Base-by-base conservation (phyloP, 2,888 invertebrate genomes). In the Rhagonycha lutea region DNA sequence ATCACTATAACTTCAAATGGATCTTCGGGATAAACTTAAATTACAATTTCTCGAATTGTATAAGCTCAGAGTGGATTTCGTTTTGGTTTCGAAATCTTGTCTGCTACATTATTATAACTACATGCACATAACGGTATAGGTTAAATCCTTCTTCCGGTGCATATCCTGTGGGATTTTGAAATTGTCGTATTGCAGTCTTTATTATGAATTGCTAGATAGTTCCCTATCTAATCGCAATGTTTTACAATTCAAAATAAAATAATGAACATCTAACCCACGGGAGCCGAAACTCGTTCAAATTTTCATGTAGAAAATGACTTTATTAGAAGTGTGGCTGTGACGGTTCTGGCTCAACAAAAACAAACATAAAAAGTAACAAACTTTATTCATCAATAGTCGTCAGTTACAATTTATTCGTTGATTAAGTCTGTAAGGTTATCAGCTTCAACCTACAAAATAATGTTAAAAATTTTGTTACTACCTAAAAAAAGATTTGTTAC, bases 101-200 rank as follows among this genome's bases (percentile, higher is more conserved):
- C 74, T 71, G 29, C 69, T 47, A 47, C 69, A 73, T 71, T 75
- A 71, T 75, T 75, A 75, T 71, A 71, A 75, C 74, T 75, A 68
- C 74, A 71, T 74, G 74, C 74, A 68, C 68, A 71, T 71, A 71
- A 75, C 68, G 71, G 68, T 62, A 47, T 68, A 68, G 68, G 74
- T 71, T 75, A 71, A 75, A 75, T 70, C 70, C 71, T 70, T 70
- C 70, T 74, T 67, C 65, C 70, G 65, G 65, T 47, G 68, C 74
- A 68, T 74, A 70, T 74, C 74, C 70, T 69, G 28, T 18, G 74
- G 74, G 74, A 74, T 70, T 63, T 26, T 62, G 62, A 73, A 60
- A 69, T 63, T 63, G 47, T 69, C 32, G 32, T 69, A 73, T 14
- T 73, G 62, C 26, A 62, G 73, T 62, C 32, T 26, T 47, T 47